Conservation (phyloP, 2,797 vertebrate genomes). For the Sebastiscus tertius region DNA sequence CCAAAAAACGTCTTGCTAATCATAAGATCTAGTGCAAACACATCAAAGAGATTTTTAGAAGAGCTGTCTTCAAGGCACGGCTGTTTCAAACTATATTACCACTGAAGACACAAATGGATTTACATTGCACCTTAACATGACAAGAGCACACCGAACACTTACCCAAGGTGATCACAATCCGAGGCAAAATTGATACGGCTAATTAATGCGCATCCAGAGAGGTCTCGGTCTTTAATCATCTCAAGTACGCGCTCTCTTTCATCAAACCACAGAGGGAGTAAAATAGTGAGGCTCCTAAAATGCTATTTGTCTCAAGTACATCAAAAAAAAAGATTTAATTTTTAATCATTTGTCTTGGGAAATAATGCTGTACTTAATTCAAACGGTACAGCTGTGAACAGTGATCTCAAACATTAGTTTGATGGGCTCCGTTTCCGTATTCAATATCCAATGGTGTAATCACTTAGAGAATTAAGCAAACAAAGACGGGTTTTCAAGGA, state of each 20-base stretch:
- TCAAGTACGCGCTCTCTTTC: slow-evolving; percentile 59
- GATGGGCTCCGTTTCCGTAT: slow-evolving; percentile 26
- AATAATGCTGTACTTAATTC: slow-evolving; percentile 54
- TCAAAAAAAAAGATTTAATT: slow-evolving; percentile 46
- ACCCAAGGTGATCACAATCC: slow-evolving; percentile 52
- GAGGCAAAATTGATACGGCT: slow-evolving; percentile 46
- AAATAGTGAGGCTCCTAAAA: slow-evolving; percentile 51
- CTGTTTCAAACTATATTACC: slow-evolving; percentile 40
- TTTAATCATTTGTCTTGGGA: slow-evolving; percentile 68
- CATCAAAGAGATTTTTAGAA: slow-evolving; percentile 57
- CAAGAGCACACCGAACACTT: slow-evolving; percentile 38
- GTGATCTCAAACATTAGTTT: slow-evolving; percentile 49
- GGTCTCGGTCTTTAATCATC: slow-evolving; percentile 67
- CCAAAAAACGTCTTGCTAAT: slow-evolving; percentile 63
- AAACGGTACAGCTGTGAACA: slow-evolving; percentile 48
- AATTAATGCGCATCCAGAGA: slow-evolving; percentile 62
- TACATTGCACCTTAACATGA: slow-evolving; percentile 49
- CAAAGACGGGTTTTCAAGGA: slow-evolving; percentile 21
- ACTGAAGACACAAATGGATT: slow-evolving; percentile 51
- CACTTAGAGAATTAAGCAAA: slow-evolving; percentile 47
- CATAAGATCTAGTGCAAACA: slow-evolving; percentile 42
- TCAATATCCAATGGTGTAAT: slow-evolving; percentile 41
- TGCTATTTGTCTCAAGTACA: slow-evolving; percentile 67
- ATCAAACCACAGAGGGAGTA: slow-evolving; percentile 58
- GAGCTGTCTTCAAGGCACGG: slow-evolving; percentile 33